Base-by-base conservation (phyloP, 2,113 vertebrate genomes). In the Prunella himalayana region DNA sequence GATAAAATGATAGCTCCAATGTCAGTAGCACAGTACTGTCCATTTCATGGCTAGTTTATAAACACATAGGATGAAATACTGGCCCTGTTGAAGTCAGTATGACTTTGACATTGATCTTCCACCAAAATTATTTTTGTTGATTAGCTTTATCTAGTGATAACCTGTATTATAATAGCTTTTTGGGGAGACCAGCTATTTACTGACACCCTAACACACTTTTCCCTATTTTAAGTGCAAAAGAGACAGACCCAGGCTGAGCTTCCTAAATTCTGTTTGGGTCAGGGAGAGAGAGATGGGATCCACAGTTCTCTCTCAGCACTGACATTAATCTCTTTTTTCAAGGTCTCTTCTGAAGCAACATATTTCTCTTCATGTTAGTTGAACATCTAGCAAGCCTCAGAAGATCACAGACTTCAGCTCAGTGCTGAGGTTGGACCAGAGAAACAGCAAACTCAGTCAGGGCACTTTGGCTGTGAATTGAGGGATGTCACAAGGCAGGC, bases 1-100 rank as follows among this genome's bases (percentile, higher is more conserved):
- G 35, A 50, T 44, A 73, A 95, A 95, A 93, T 93, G 47, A 84
- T 68, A 80, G 68, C 68, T 92, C n/a, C 64, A 92, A 73, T 77
- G 60, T 88, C 78, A 92, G 81, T 45, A 86, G 42, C 41, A 85
- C 44, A 79, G 37, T 41, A 82, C 23, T 82, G 53, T 56, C 71
- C 56, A 57, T 94, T 88, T 84, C 47, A 57, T 49, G 30, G 25
- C 41, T 86, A 81, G 53, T 90, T 84, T 73, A 50, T 83, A 94
- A 95, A 66, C 25, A 79, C 6, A 11, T 7, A 33, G 35, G 39
- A 50, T 86, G 39, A 93, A 92, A 94, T 88, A 60, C 13, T 41
- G 33, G 12, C 35, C 44, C 31, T 73, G 10, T 13, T 71, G 79
- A 86, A 81, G 56, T 51, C 64, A n/a, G 10, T 50, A 53, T 39